Percentiles rank a stretch among this genome's conserved stretches.
Evolutionary conservation across 1,140 invertebrate genomes (phyloP).

Genomic region (Drosophila bifasciata): DNA sequence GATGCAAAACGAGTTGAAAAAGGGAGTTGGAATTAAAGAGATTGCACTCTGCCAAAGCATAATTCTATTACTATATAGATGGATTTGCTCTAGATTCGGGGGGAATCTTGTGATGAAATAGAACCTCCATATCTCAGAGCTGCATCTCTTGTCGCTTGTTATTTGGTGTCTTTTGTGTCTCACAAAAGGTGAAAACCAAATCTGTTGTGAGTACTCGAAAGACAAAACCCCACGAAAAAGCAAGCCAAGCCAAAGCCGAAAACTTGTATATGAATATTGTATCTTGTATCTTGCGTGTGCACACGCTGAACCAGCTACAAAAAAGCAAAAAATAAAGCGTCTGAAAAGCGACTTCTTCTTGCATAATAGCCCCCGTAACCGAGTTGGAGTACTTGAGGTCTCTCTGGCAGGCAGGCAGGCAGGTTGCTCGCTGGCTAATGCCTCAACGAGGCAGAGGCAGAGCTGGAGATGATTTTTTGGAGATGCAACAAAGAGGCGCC

Average conservation of each 20-base stretch:
- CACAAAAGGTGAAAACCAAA: conserved; percentile 70
- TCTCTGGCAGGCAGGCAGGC: conserved; percentile 50
- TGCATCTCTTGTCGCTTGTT: conserved; percentile 25
- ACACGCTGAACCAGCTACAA: conserved; percentile 51
- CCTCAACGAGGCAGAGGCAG: conserved; percentile 55
- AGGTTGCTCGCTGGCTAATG: conserved; percentile 63
- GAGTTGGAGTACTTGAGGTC: conserved; percentile 69
- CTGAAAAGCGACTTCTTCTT: conserved; percentile 72
- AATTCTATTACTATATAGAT: not conserved
- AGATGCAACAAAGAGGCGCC: conserved; percentile 69
- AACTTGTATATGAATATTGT: conserved; percentile 39
- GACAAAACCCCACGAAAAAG: conserved; percentile 8
- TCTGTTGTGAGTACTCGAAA: conserved; percentile 51
- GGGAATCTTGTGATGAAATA: conserved; percentile 2
- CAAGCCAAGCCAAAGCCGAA: conserved; percentile 28
- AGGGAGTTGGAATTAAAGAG: conserved; percentile 20
- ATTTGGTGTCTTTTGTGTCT: conserved; percentile 20
- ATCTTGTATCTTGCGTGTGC: conserved; percentile 42
- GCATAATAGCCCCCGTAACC: conserved; percentile 63
- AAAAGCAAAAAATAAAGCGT: conserved; percentile 40
- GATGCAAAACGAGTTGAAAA: conserved; percentile 55
- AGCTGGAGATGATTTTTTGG: conserved; percentile 29
- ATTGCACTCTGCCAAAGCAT: conserved; percentile 17
- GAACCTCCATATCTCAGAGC: not conserved
- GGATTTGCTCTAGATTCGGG: conserved; percentile 13